A percentile compares a stretch with the other conserved stretches of the same genome.
Conservation (phyloP, 2,113 vertebrate species). For the Pelodiscus sinensis region DNA sequence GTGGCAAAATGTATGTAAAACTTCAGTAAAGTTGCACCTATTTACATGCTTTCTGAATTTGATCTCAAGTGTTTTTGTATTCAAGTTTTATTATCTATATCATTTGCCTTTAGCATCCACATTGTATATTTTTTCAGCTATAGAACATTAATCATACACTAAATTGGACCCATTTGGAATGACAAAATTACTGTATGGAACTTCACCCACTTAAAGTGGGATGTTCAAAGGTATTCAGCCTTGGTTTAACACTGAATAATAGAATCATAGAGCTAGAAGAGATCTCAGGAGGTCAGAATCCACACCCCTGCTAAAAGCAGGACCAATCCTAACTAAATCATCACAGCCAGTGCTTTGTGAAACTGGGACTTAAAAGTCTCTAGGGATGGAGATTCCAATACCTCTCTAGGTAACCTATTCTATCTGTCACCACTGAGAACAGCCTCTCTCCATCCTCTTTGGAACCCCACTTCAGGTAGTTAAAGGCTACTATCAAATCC, state of each 20-base stretch:
- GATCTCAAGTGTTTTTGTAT: not conserved
- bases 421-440: no score
- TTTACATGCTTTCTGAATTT: not conserved
- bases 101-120: not conserved
- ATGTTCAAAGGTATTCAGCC: not conserved
- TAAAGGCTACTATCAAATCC: no score
- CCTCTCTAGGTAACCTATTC: no score
- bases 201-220: not conserved
- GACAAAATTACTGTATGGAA: not conserved
- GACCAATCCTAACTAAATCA: no score
- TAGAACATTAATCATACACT: not conserved
- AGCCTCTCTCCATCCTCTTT: no score
- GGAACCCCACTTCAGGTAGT: no score
- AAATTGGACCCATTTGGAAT: not conserved
- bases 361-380: no score
- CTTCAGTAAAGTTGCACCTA: not conserved
- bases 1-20: not conserved
- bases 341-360: no score
- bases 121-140: not conserved
- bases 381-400: no score
- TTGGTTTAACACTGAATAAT: slow-evolving; percentile 17
- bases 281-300: no score
- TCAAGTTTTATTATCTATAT: not conserved
- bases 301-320: no score
- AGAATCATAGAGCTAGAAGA: no score